Conservation (phyloP, 1,140 invertebrate species). For the Acromyrmex echinatior region DNA sequence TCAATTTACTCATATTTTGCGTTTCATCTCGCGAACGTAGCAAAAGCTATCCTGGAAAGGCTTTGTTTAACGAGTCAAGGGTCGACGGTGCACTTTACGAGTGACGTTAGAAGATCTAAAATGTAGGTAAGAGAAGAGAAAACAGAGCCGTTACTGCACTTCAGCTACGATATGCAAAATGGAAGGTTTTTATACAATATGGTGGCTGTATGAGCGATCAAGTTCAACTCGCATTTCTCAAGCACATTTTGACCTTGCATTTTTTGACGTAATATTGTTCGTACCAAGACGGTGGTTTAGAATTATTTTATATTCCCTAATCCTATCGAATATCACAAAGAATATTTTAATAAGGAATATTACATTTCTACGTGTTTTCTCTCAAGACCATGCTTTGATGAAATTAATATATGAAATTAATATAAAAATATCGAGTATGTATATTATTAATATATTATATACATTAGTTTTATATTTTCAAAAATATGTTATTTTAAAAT, state of each 20-base stretch:
- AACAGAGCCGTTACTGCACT: slow-evolving; percentile 35
- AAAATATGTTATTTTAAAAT: not conserved
- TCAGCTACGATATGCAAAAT: slow-evolving; percentile 46
- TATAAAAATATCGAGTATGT: not conserved
- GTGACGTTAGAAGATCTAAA: slow-evolving; percentile 49
- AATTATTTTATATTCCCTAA: slow-evolving; percentile 8
- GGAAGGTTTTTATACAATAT: slow-evolving; percentile 26
- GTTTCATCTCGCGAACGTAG: slow-evolving; percentile 10
- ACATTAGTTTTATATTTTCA: not conserved
- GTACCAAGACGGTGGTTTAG: not conserved
- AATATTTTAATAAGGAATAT: not conserved
- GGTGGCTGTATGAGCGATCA: not conserved
- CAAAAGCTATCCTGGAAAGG: not conserved
- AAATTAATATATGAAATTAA: not conserved
- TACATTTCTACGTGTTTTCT: not conserved
- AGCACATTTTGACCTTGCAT: slow-evolving; percentile 32
- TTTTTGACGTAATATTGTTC: not conserved
- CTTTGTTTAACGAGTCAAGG: slow-evolving; percentile 50
- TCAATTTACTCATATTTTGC: slow-evolving; percentile 14
- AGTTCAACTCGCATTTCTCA: slow-evolving; percentile 26
- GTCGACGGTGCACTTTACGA: slow-evolving; percentile 45
- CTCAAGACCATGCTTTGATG: not conserved
- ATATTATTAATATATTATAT: not conserved
- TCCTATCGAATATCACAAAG: not conserved
- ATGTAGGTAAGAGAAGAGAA: slow-evolving; percentile 48